phyloP scores from a whole-genome alignment of 2,113 vertebrate genomes.

The Cnemophilus loriae region DNA sequence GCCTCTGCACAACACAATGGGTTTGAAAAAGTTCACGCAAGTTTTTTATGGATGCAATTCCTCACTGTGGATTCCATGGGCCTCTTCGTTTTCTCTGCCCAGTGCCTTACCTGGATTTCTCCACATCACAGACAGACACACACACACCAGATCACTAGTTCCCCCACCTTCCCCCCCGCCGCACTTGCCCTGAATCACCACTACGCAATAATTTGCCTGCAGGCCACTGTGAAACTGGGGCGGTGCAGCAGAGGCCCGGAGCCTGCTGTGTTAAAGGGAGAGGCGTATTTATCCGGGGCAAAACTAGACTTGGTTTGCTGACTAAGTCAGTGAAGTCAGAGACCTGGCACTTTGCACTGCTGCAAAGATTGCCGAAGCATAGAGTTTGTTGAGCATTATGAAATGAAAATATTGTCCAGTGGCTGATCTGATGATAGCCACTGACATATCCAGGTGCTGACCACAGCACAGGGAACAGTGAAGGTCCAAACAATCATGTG shows the following conservation, averaged over 20 bases:
- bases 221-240: background rate
- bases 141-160: background rate
- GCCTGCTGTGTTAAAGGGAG: background rate
- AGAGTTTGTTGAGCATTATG: background rate
- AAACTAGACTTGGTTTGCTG: background rate
- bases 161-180: background rate
- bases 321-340: background rate
- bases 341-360: background rate
- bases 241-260: rapidly evolving
- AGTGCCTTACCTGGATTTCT: background rate
- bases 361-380: background rate
- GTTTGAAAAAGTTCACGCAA: background rate
- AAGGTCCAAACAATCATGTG: background rate
- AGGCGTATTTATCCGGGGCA: background rate
- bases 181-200: background rate
- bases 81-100: background rate
- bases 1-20: background rate
- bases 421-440: background rate
- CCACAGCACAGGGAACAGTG: background rate
- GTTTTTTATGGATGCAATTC: background rate
- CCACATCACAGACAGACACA: background rate
- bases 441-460: background rate
- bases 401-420: background rate
- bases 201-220: background rate
- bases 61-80: background rate